Conservation (phyloP, 2,888 invertebrate genomes). For the Drosophila siamana region DNA sequence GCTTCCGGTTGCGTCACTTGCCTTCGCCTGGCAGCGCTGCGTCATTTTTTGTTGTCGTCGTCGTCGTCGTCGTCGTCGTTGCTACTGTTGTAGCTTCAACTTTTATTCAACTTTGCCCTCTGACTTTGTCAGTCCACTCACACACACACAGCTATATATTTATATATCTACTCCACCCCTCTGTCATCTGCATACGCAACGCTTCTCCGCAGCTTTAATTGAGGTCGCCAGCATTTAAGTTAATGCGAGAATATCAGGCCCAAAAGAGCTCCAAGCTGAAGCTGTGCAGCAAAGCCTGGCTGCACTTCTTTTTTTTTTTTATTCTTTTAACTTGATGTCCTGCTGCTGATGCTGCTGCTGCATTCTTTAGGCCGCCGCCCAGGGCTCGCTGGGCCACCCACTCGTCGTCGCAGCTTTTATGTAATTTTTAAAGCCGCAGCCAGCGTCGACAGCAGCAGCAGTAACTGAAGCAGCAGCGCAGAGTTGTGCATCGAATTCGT, state of each 20-base stretch:
- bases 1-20: constrained; percentile 78
- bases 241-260: constrained; percentile 35
- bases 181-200: constrained; percentile 7
- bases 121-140: constrained; percentile 65
- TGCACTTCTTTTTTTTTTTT: constrained; percentile 26
- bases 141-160: background rate
- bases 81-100: constrained; percentile 60
- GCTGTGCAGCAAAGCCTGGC: constrained; percentile 14
- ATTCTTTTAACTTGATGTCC: too few species aligned
- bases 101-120: constrained; percentile 82
- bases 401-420: constrained; percentile 53
- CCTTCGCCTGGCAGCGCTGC: constrained; percentile 62
- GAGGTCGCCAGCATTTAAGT: constrained; percentile 84
- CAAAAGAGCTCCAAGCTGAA: constrained; percentile 3
- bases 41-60: constrained; percentile 59
- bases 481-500: constrained; percentile 18
- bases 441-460: constrained; percentile 20
- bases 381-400: constrained; percentile 60
- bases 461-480: constrained; percentile 17
- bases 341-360: background rate
- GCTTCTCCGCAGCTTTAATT: constrained; percentile 73
- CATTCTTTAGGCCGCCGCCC: constrained; percentile 43
- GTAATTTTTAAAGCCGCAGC: constrained; percentile 67
- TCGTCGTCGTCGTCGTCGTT: constrained; percentile 1
- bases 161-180: background rate